Base-by-base conservation (phyloP, 2,113 vertebrate genomes). In the Datnioides undecimradiatus region DNA sequence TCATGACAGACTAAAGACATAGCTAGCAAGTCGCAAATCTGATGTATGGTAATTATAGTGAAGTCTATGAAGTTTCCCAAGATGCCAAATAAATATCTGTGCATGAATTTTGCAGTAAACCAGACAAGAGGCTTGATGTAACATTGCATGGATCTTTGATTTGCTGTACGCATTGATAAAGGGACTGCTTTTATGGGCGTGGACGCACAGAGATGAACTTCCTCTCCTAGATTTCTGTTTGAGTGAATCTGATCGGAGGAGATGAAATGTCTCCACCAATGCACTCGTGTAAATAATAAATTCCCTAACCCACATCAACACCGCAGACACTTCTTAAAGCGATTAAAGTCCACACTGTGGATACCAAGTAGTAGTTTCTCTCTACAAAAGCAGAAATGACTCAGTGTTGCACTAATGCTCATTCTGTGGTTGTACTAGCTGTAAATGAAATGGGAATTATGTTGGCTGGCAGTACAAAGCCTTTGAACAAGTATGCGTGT, bases 401-500 rank as follows among this genome's bases (percentile, higher is more conserved):
- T 45, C 13, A 23, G 4, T 29, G n/a, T 40, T 60, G 21, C n/a
- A 31, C 17, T 8, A 5, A 40, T 57, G 23, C 5, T 29, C 48
- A 23, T 38, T 23, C 14, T 46, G 48, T 71, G 57, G 21, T 27
- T 34, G 34, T 46, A 6, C n/a, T n/a, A n/a, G 52, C 27, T 63
- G 16, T n/a, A 45, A 70, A 38, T 55, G 8, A 16, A 29, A 12
- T 54, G 17, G 31, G 23, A 49, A 14, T 58, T 1, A 66, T 48
- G 31, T 17, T 25, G 33, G 34, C 6, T 19, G 25, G 13, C 33
- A 27, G 33, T 3, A 5, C 13, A 69, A 64, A 45, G 43, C 43
- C 51, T 79, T 54, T 77, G 34, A 74, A 69, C 8, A 8, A 16
- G 10, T 23, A 55, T 29, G 54, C n/a, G 54, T 55, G 59, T 41